Base-by-base conservation (phyloP, 2,113 vertebrate genomes). In the Oryzias javanicus region DNA sequence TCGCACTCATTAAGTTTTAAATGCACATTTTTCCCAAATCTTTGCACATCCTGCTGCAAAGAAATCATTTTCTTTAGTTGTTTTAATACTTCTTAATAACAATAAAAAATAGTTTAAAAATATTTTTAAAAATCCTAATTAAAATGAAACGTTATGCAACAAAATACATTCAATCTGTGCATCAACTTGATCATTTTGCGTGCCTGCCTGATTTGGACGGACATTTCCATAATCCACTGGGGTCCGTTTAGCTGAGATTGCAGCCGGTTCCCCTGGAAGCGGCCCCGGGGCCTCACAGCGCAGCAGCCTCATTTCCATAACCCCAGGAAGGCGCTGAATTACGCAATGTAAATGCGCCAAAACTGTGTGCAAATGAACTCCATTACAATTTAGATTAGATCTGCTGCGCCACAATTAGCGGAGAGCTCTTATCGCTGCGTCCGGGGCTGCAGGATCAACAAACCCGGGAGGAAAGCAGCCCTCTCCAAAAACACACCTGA, bases 341-440 rank as follows among this genome's bases (percentile, higher is more conserved):
- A 67, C 69, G 49, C 52, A 19, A 88, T 85, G 85, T 61, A 89
- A 91, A 91, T 89, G 79, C 69, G 13, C 48, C 22, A 47, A 77
- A 81, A 84, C 75, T 84, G 81, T 77, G 88, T 89, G 90, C 88
- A 88, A 91, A 91, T 90, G 61, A 90, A 60, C 52, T 19, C 70
- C 72, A 84, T 91, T 89, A 80, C 63, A 85, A 90, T 89, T 88
- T 65, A 92, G 89, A 91, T 91, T 76, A 85, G 78, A 89, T 86
- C 83, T 79, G 65, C 84, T 76, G 85, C 80, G 64, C 69, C 76
- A 82, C 85, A 79, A 88, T 91, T 88, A 89, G 80, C 84, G 62
- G 47, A 53, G 78, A 55, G 74, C 63, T 72, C 68, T 89, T 86
- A 90, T 89, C 82, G 74, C 78, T 4, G 60, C 25, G 65, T 42